Evolutionary conservation across 2,113 vertebrate species (phyloP).

Genomic region (Hemicordylus capensis): DNA sequence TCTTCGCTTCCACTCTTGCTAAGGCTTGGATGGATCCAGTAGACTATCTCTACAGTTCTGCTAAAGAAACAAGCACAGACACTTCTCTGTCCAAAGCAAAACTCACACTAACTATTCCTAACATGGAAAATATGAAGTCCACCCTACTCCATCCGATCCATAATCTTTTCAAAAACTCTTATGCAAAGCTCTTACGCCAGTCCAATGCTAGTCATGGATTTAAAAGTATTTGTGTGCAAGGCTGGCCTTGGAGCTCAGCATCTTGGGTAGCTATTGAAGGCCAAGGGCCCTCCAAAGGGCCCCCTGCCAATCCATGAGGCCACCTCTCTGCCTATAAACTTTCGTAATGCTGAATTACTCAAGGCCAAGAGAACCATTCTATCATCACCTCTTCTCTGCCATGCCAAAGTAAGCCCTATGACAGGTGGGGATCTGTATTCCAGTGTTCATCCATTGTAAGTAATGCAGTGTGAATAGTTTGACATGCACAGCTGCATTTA

Average conservation of each 20-base stretch:
- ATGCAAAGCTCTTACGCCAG: neutral
- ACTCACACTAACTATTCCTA: neutral
- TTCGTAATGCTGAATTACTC: too few species aligned
- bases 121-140: neutral
- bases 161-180: neutral
- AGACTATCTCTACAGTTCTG: neutral
- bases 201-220: neutral
- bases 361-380: too few species aligned
- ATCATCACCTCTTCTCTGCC: too few species aligned
- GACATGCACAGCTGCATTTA: neutral
- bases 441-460: neutral
- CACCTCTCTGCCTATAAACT: too few species aligned
- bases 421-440: neutral
- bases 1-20: neutral
- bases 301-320: too few species aligned
- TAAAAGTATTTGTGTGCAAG: neutral
- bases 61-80: neutral
- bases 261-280: too few species aligned
- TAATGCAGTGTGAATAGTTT: neutral
- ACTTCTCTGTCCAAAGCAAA: neutral
- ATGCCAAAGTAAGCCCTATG: too few species aligned
- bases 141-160: neutral
- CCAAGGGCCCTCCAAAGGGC: too few species aligned
- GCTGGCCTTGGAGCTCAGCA: too few species aligned
- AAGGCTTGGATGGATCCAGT: neutral